Base-by-base conservation (phyloP, 2,797 vertebrate species). In the Eremophila alpestris region DNA sequence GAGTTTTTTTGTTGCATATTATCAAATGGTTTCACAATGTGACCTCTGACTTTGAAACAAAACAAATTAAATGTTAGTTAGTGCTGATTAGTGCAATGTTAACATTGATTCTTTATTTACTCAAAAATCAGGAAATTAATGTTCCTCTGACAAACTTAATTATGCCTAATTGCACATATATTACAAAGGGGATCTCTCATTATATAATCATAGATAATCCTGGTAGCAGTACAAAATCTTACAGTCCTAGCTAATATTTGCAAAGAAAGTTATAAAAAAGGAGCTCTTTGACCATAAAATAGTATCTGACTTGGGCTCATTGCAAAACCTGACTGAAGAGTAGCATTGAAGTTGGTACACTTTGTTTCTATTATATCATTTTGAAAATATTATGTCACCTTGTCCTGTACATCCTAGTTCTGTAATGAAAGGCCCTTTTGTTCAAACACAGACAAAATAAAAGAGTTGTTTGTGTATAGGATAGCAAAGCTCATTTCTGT, bases 31-130 rank as follows among this genome's bases (percentile, higher is more conserved):
- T 94, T 96, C 79, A 94, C 69, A 91, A 71, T 74, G 36, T 94
- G 94, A 94, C 95, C 94, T 94, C 92, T 93, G 90, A 94, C 94
- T 95, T 92, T 89, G 92, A 91, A 93, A 90, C 85, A 90, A 94
- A 94, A 94, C 85, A 90, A 95, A 95, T 96, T 88, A 91, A 86
- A 86, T 68, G 59, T 93, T 91, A 92, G 85, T 95, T 93, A 93
- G 79, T 93, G 62, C 65, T 86, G 90, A 93, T 96, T 94, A 96
- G 83, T 86, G 87, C 87, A 94, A 67, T 83, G 82, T 93, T 96
- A 95, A 79, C 83, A 83, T 12, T 76, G 85, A 94, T 92, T 95
- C 91, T 83, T 93, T 95, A 91, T 94, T 95, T 95, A 94, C 87
- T 91, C 63, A 87, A 94, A 95, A 96, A 92, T 95, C 84, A 92